Base-by-base conservation (phyloP, 1,140 invertebrate genomes). In the Zaprionus inermis region DNA sequence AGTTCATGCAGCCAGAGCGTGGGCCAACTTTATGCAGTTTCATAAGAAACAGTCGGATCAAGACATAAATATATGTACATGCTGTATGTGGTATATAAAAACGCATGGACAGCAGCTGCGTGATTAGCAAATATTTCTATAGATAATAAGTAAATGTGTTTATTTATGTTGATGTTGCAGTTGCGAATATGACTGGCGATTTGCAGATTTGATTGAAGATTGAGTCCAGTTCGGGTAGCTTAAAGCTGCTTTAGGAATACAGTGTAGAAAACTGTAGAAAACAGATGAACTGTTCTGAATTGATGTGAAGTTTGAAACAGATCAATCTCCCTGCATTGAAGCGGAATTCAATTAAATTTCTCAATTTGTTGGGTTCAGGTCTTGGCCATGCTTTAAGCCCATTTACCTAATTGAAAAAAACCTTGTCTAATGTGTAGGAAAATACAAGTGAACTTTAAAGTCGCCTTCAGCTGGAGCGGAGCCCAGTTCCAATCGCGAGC, bases 71-170 rank as follows among this genome's bases (percentile, higher is more conserved):
- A 7, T n/a, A 52, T n/a, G 14, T 54, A 14, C 5, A 28, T 28
- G 9, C n/a, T n/a, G 38, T 54, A n/a, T 73, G 69, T 78, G 51
- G 58, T 46, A 56, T 28, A 28, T 28, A 28, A 28, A n/a, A n/a
- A n/a, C n/a, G n/a, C n/a, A 32, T 18, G 61, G 49, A 6, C 51
- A 79, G 69, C 70, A 79, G 73, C 80, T 84, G 84, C 84, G 55
- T 88, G 84, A 88, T 88, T 88, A 89, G 84, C 84, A 83, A 89
- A 51, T 84, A 89, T 86, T 81, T 74, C 57, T 28, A 83, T 78
- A 63, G 74, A 83, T 84, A 86, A 86, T 84, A 79, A 85, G 75
- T 64, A 67, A 86, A 76, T 73, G 57, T 79, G 72, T 77, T 67
- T 79, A 70, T 82, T 64, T 75, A 81, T 73, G 49, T 76, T 34